Percentiles rank a stretch among this genome's conserved stretches.
Evolutionary conservation across 2,113 vertebrate species (phyloP).

Genomic region (Ptychochromis oligacanthus): DNA sequence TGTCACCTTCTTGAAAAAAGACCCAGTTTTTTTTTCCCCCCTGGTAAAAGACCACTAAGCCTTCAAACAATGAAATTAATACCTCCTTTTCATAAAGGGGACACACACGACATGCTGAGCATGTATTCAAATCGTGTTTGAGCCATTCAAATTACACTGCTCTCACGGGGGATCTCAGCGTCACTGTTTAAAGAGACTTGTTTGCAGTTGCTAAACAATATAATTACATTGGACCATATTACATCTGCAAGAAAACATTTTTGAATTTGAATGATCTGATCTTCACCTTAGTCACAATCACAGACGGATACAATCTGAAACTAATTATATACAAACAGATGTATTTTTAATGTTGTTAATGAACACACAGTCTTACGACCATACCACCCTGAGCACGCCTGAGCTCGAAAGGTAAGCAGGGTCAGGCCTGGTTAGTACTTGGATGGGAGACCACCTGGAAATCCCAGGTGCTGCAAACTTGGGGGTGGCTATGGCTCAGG

Average conservation of each 20-base stretch:
- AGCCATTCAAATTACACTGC: conserved; percentile 10
- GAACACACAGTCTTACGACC: too few relatives aligned
- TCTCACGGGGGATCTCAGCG: not conserved
- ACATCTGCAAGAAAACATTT: not conserved
- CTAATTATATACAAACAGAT: not conserved
- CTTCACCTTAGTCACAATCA: not conserved
- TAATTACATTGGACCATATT: not conserved
- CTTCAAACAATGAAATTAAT: not conserved
- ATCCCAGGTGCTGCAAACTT: too few relatives aligned
- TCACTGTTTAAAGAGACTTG: conserved; percentile 9
- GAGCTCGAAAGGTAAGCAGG: too few relatives aligned
- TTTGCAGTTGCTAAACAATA: not conserved
- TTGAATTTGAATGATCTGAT: not conserved
- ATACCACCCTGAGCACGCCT: too few relatives aligned
- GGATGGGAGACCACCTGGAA: too few relatives aligned
- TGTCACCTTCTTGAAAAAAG: not conserved
- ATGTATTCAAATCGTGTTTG: conserved; percentile 1
- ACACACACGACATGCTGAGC: not conserved
- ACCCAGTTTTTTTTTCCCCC: not conserved
- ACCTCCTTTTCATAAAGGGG: conserved; percentile 3
- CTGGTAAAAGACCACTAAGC: not conserved
- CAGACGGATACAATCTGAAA: not conserved
- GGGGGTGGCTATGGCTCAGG: too few relatives aligned
- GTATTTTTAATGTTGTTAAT: not conserved
- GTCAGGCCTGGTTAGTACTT: too few relatives aligned